A percentile compares a stretch with the other conserved stretches of the same genome.
Conservation (phyloP, 2,888 invertebrate species). For the Lasioglossum villosulum region DNA sequence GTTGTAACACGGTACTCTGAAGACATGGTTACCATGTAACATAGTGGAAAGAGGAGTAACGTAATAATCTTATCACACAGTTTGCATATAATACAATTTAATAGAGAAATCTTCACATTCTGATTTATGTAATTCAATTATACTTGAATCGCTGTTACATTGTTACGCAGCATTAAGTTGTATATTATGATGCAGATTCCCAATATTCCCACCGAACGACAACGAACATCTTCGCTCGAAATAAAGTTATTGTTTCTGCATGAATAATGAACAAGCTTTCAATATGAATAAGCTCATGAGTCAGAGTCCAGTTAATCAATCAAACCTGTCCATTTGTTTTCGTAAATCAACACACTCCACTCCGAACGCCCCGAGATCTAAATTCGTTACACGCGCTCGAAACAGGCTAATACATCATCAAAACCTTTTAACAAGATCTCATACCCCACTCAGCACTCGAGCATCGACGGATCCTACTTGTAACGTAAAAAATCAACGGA, state of each 20-base stretch:
- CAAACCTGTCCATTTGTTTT: conserved; percentile 6
- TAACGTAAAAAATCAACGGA: background rate
- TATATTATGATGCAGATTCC: background rate
- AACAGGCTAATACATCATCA: conserved; percentile 6
- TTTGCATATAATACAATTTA: background rate
- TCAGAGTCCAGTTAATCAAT: background rate
- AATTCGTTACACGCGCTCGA: conserved; percentile 1
- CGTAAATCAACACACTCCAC: background rate
- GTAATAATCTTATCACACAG: background rate
- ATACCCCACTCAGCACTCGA: background rate
- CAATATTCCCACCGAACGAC: too few species aligned
- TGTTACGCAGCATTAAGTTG: background rate
- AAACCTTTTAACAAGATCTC: conserved; percentile 6
- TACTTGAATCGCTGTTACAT: background rate
- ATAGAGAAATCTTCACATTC: background rate
- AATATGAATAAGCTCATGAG: background rate
- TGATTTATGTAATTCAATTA: background rate
- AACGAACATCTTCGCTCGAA: background rate
- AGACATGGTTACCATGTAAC: background rate
- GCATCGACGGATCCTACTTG: conserved; percentile 6
- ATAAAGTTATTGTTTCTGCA: background rate
- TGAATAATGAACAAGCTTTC: background rate
- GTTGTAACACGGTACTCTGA: background rate
- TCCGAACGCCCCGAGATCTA: background rate
- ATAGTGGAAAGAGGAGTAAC: background rate